Evolutionary conservation across 2,797 vertebrate genomes (phyloP), one percentile per base, ranked within the genome.

Genomic region (Platyrinchus mystaceus): DNA sequence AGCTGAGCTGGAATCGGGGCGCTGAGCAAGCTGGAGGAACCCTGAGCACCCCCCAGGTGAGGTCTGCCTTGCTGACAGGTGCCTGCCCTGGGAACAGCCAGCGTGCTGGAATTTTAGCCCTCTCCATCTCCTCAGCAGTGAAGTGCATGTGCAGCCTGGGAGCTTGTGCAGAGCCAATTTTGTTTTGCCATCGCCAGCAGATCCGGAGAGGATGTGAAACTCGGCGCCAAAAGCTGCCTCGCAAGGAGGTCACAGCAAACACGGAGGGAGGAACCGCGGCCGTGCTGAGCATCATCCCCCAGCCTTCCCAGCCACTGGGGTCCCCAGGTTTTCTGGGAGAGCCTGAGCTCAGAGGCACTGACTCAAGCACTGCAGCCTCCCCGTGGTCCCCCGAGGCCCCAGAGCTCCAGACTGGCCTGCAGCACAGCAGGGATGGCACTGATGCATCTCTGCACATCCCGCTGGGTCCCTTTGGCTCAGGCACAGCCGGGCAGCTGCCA

Each of bases 261-360:
- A 46, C 5, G 30, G 69, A 62, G 67, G 43, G 60, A 89, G 78
- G 67, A 69, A 36, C 10, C 0, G 0, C 26, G 55, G 63, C 55
- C 34, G 24, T 14, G 21, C 22, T 56, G 86, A 18, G 1, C 66
- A 64, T 37, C 55, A 7, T 62, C 32, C 74, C 36, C 46, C 3
- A 2, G 81, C 55, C 66, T 32, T 44, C 37, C 70, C 58, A 67
- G 81, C 23, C 56, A 1, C 76, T 39, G 53, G 36, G 76, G 12
- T 30, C 39, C 3, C 32, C 55, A 58, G 84, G 53, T 3, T 78
- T 80, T 60, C 69, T 19, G 32, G 1, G 10, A 74, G 36, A 79
- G 52, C 5, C 46, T 88, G 77, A 90, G 91, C 90, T 94, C 94
- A 81, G 59, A 56, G 47, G 67, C 73, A 34, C 80, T 92, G 90